phyloP scores from a whole-genome alignment of 2,797 vertebrate genomes.

The Epinephelus awoara region DNA sequence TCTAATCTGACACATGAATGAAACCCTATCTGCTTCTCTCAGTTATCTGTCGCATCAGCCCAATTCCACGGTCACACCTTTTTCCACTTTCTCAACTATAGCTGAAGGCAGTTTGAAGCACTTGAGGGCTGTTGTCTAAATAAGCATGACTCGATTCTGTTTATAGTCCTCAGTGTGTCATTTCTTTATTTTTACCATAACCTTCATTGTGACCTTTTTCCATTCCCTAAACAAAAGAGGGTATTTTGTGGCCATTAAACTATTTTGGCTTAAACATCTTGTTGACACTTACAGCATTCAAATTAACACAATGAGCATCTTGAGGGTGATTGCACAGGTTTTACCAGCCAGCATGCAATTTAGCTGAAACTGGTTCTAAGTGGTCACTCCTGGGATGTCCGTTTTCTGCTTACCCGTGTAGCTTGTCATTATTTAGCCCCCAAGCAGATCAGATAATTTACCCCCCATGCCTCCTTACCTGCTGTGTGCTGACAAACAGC shows the following conservation, averaged over 20 bases:
- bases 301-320: constrained; percentile 11
- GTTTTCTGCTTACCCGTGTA: constrained; percentile 35
- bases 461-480: constrained; percentile 31
- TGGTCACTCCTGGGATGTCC: constrained; percentile 2
- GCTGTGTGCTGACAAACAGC: constrained; percentile 63
- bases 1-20: constrained; percentile 78
- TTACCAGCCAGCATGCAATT: not conserved
- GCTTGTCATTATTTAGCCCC: constrained; percentile 50
- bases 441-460: constrained; percentile 56
- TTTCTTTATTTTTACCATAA: constrained; percentile 34
- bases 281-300: constrained; percentile 2
- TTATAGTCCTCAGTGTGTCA: constrained; percentile 12
- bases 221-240: constrained; percentile 19
- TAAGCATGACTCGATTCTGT: constrained; percentile 39
- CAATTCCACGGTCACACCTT: constrained; percentile 59
- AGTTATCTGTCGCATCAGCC: constrained; percentile 61
- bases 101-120: constrained; percentile 30
- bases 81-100: constrained; percentile 26
- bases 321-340: constrained; percentile 2
- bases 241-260: not conserved
- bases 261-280: not conserved
- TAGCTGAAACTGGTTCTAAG: constrained; percentile 15
- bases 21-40: constrained; percentile 68
- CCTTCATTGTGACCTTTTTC: not conserved
- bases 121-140: constrained; percentile 34